Evolutionary conservation across 1,140 invertebrate genomes (phyloP).

Genomic region (Rhopalosiphum padi): DNA sequence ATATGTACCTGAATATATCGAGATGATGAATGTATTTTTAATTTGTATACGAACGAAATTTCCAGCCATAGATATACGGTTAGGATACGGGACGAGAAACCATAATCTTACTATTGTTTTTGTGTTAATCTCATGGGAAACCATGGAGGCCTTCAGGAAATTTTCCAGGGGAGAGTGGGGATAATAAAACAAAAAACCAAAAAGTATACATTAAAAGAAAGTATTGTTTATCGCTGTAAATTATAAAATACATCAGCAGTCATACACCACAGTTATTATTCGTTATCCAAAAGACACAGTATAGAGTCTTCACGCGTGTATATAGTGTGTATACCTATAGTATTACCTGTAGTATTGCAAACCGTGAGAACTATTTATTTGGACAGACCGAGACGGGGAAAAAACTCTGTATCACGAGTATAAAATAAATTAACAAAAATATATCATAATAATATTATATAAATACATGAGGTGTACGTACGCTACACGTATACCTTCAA

Average conservation of each 20-base stretch:
- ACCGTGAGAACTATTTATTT: not conserved
- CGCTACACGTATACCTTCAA: not conserved
- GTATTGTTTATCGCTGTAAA: no score
- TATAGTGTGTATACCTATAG: no score
- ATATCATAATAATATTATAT: not conserved
- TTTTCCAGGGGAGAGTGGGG: not conserved
- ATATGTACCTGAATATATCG: not conserved
- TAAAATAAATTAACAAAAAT: not conserved
- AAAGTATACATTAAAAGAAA: not conserved
- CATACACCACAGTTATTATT: not conserved
- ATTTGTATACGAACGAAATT: not conserved
- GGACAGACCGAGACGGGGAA: accelerated
- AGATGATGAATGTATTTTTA: not conserved
- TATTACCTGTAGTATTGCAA: not conserved
- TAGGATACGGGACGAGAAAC: not conserved
- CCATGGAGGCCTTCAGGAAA: not conserved
- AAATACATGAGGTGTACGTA: not conserved
- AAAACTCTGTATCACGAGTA: not conserved
- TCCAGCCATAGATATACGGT: not conserved
- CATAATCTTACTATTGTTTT: not conserved
- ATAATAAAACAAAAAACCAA: not conserved
- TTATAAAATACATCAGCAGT: not conserved
- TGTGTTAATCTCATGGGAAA: not conserved
- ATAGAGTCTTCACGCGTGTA: not conserved
- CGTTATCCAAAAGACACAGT: not conserved